Evolutionary conservation across 1,140 invertebrate species (phyloP), one percentile per base, ranked within the genome.

Genomic region (Acromyrmex heyeri): DNA sequence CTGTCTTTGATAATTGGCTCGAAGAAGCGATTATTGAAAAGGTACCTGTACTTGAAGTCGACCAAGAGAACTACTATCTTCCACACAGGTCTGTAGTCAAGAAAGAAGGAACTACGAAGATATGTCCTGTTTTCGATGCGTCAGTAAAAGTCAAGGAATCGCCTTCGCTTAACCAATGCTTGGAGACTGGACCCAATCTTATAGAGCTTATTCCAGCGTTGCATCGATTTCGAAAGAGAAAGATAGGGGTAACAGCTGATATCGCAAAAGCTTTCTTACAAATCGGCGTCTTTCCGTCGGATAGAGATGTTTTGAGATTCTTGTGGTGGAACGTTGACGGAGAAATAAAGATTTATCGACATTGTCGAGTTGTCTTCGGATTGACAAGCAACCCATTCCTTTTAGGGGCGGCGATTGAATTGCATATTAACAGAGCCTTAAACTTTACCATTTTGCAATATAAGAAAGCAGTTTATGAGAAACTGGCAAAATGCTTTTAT

Each of bases 401-500:
- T 21, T 6, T 57, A 2, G 55, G 55, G n/a, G 55, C 2, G 0
- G 21, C n/a, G 0, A 21, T 57, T 8, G n/a, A 57, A 6, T 7
- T 57, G 6, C 6, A 57, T 57, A 27, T 72, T 18, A 24, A 12
- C 6, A 5, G 7, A 5, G 7, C 0, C 1, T 5, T 72, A 0
- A 1, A 1, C 0, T 0, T 48, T 0, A 24, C 0, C 18, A 16
- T 16, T 3, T 3, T 6, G 12, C 6, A 2, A 1, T 8, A 10
- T 4, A 16, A 30, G 4, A 12, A 14, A 12, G 4, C 2, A 2
- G 0, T 72, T 8, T 72, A 10, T 3, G 16, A 72, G 4, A 50
- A 72, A 53, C 1, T 72, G 0, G 14, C 6, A 3, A 72, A 53
- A 30, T 50, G 16, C 0, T 72, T 72, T 10, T 53, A 72, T 30